Evolutionary conservation across 2,888 invertebrate species (phyloP), one percentile per base, ranked within the genome.

Genomic region (Smittia sp.): DNA sequence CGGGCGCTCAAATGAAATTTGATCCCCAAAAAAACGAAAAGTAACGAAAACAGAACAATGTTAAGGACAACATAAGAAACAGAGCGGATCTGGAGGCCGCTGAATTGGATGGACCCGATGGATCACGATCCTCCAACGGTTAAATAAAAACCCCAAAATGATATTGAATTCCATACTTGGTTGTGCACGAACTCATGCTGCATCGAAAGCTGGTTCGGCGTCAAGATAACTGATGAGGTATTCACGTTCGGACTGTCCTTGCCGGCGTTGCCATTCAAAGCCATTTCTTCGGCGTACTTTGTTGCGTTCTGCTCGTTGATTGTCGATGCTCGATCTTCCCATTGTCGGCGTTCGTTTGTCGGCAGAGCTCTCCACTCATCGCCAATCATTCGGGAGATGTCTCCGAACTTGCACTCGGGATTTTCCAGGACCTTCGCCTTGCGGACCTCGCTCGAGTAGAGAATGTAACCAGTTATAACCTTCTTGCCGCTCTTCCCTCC

Each of bases 381-480:
- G 76, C 90, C 90, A 52, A 90, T 90, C 79, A 90, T 87, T 65
- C 89, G 85, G 32, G 89, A 89, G 76, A 90, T 89, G 79, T 90
- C 90, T 79, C 98, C 98, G 82, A 99, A 99, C 2, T 91, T 90
- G 74, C 93, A 90, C 75, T 95, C 96, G 0, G 98, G 98, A 84
- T 98, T 96, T 80, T 92, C 94, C 77, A 93, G 91, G 76, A 95
- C 91, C 76, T 98, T 93, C 73, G 90, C 89, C 81, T 96, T 95
- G 74, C 99, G 87, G 66, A 96, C 91, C 84, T 99, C 98, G 79
- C 97, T 93, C 54, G 98, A 97, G 85, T 97, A 99, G 75, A 99
- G 86, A 77, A 99, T 98, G 85, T 99, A 99, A 7, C 98, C 98
- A 75, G 97, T 98, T 78, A 93, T 92, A 76, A 93, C 86, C 83